phyloP scores from a whole-genome alignment of 2,797 vertebrate species.

The Allenopithecus nigroviridis region DNA sequence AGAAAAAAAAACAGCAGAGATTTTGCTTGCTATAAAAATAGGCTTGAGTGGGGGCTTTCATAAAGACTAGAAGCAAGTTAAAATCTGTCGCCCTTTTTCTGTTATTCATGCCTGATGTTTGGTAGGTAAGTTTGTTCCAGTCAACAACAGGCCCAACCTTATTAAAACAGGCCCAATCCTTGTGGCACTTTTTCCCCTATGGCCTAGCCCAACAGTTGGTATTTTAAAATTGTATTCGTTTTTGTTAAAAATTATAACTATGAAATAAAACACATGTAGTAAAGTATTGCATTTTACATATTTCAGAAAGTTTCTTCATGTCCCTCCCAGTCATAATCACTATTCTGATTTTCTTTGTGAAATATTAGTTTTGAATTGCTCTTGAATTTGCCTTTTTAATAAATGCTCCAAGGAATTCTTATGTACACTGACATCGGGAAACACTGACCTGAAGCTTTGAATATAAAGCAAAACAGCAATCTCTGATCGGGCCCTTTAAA shows the following conservation, averaged over 20 bases:
- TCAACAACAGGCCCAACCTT: background rate
- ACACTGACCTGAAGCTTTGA: background rate
- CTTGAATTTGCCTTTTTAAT: constrained; percentile 9
- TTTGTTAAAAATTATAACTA: background rate
- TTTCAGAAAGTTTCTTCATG: background rate
- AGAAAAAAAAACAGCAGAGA: background rate
- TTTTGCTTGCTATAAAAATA: constrained; percentile 35
- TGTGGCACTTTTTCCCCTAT: background rate
- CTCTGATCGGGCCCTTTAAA: background rate
- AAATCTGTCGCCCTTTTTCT: background rate
- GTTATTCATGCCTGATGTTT: background rate
- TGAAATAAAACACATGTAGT: background rate
- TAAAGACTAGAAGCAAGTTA: background rate
- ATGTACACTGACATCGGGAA: background rate
- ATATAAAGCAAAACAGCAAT: constrained; percentile 41
- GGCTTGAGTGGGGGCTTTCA: background rate
- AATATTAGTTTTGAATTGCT: constrained; percentile 3
- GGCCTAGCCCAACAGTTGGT: background rate
- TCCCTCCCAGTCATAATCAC: background rate
- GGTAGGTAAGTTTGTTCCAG: background rate
- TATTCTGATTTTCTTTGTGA: background rate
- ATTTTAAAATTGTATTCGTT: background rate
- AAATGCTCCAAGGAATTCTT: background rate
- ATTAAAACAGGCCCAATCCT: background rate
- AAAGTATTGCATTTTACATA: background rate